phyloP scores from a whole-genome alignment of 2,888 invertebrate genomes.

The Calliphora vomitoria region DNA sequence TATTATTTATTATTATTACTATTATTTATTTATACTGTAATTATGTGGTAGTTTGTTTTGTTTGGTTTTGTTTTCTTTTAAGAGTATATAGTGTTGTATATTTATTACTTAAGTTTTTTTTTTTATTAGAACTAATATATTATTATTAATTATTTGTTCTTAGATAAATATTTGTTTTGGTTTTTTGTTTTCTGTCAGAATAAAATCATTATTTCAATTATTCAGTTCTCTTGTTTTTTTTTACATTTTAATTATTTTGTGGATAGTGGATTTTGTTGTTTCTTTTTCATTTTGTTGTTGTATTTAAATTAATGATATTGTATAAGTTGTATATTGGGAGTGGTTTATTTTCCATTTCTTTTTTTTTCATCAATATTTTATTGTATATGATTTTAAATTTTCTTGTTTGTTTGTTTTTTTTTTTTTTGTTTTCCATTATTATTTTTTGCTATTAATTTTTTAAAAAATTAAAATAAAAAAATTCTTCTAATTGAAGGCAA shows the following conservation, averaged over 20 bases:
- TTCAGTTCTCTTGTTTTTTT: conserved; percentile 72
- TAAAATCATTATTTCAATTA: conserved; percentile 74
- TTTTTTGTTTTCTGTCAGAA: conserved; percentile 65
- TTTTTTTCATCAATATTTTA: conserved; percentile 44
- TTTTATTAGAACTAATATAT: conserved; percentile 67
- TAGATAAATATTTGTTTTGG: conserved; percentile 65
- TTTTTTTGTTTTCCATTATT: conserved; percentile 61
- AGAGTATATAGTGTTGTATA: conserved; percentile 75
- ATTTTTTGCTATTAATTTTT: conserved; percentile 77
- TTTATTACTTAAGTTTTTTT: conserved; percentile 48
- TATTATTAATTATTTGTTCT: conserved; percentile 59
- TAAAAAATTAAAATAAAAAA: conserved; percentile 82
- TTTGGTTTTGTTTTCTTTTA: conserved; percentile 31
- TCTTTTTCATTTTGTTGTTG: neutral
- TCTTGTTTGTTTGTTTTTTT: conserved; percentile 51
- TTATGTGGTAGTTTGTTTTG: conserved; percentile 68
- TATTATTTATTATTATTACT: conserved; percentile 10
- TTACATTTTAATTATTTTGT: conserved; percentile 52
- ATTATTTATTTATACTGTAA: conserved; percentile 55
- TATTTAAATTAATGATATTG: conserved; percentile 70
- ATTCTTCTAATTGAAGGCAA: conserved; percentile 85
- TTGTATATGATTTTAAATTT: conserved; percentile 66
- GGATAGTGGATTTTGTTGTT: conserved; percentile 67
- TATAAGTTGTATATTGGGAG: conserved; percentile 73
- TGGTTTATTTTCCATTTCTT: conserved; percentile 40